Percentiles rank a stretch among this genome's conserved stretches.
These are phyloP conservation scores for Microchrysa polita DNA, from an alignment of 2,888 invertebrate genomes.

Conservation along the genomic window DNA sequence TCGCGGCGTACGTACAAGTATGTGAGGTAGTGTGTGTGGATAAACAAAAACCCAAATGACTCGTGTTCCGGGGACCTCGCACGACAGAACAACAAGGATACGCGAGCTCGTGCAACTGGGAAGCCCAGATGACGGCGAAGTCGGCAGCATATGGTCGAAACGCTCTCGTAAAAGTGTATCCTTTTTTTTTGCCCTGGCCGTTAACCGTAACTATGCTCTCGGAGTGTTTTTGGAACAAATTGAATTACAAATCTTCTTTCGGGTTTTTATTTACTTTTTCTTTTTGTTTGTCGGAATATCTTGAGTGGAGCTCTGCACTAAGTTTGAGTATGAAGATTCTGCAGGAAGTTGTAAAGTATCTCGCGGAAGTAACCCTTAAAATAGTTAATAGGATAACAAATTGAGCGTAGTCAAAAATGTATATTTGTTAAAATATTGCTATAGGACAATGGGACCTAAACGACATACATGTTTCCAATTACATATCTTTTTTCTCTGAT, in stretches of 20 bases:
- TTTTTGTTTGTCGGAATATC: background rate
- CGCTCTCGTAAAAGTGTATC: constrained; percentile 12
- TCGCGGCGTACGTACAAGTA: background rate
- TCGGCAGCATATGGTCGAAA: constrained; percentile 45
- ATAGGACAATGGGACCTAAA: too few relatives aligned
- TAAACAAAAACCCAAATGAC: constrained; percentile 43
- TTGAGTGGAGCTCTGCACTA: too few relatives aligned
- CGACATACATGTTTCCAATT: too few relatives aligned
- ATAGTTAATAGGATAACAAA: too few relatives aligned
- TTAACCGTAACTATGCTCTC: constrained; percentile 6
- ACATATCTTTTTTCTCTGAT: too few relatives aligned
- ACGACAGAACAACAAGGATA: constrained; percentile 25
- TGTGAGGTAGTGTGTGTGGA: constrained; percentile 25
- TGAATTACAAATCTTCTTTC: constrained; percentile 28
- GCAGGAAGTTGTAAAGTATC: too few relatives aligned
- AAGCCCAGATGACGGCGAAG: constrained; percentile 48
- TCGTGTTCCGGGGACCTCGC: constrained; percentile 45
- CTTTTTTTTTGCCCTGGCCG: background rate
- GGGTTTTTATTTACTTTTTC: background rate
- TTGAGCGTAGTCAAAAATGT: too few relatives aligned
- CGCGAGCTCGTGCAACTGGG: constrained; percentile 34
- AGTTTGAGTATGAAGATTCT: too few relatives aligned
- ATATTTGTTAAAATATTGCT: too few relatives aligned
- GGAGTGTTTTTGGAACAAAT: constrained; percentile 21
- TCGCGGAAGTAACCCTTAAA: too few relatives aligned